Conservation (phyloP, 2,888 invertebrate species). For the Sesia bembeciformis region DNA sequence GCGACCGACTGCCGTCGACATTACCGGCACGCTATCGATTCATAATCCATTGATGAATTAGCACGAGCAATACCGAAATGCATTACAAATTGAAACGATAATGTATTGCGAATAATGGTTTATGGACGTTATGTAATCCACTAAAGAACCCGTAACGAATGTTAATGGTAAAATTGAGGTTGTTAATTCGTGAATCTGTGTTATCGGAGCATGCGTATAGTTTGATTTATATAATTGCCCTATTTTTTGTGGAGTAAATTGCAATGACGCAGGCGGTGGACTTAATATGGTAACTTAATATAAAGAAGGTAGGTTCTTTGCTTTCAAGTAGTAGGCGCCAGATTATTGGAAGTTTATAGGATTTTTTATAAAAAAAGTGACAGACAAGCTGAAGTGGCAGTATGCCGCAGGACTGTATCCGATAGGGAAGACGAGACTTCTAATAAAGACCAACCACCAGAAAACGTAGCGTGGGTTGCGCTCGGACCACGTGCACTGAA, state of each 20-base stretch:
- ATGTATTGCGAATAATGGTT: conserved; percentile 5
- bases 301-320: too few relatives aligned
- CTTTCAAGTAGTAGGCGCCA: too few relatives aligned
- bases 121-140: not conserved
- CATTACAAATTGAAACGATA: conserved; percentile 11
- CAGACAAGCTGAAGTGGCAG: too few relatives aligned
- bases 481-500: not conserved
- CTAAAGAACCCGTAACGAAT: not conserved
- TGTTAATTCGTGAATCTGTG: too few relatives aligned
- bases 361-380: too few relatives aligned
- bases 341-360: too few relatives aligned
- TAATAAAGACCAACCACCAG: not conserved
- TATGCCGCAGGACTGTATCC: too few relatives aligned
- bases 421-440: not conserved
- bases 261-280: too few relatives aligned
- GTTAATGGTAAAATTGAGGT: not conserved
- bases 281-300: too few relatives aligned
- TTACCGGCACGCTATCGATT: conserved; percentile 20
- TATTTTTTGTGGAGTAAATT: too few relatives aligned
- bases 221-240: too few relatives aligned
- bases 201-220: too few relatives aligned
- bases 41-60: conserved; percentile 17
- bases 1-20: conserved; percentile 23
- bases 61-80: conserved; percentile 13
- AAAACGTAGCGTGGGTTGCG: not conserved